Percentiles rank a stretch among this genome's conserved stretches.
These are phyloP conservation scores for Caradrina clavipalpis DNA, from an alignment of 2,888 invertebrate species.

Conservation along the genomic window DNA sequence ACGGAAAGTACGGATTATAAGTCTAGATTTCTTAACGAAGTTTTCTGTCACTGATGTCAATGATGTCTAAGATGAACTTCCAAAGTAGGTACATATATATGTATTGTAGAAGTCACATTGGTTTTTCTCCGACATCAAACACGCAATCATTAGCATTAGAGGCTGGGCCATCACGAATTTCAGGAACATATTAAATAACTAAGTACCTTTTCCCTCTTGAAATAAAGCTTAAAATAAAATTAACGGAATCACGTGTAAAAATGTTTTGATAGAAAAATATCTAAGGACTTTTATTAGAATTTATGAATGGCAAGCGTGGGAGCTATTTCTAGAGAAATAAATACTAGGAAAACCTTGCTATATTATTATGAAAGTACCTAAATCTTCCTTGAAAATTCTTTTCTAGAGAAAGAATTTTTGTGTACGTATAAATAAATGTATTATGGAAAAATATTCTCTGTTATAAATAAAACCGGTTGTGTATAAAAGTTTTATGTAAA, in stretches of 20 bases:
- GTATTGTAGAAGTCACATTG: too few species aligned
- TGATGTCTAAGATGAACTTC: too few species aligned
- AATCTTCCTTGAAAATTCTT: background rate
- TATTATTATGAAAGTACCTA: background rate
- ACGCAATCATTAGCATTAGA: too few species aligned
- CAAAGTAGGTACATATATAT: too few species aligned
- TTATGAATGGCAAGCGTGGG: background rate
- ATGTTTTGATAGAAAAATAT: background rate
- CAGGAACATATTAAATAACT: too few species aligned
- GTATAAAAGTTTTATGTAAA: background rate
- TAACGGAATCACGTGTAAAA: background rate
- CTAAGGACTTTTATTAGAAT: background rate
- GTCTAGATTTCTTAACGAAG: too few species aligned
- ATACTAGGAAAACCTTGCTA: background rate
- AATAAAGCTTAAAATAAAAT: background rate
- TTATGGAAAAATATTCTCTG: slow-evolving; percentile 23
- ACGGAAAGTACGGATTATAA: too few species aligned
- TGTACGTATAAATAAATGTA: slow-evolving; percentile 12
- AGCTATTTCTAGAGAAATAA: background rate
- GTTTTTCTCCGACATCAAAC: too few species aligned
- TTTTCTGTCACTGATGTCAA: too few species aligned
- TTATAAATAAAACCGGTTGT: background rate
- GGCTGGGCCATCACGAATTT: too few species aligned
- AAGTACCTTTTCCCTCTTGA: slow-evolving; percentile 1
- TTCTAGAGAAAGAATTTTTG: slow-evolving; percentile 21